Base-by-base conservation (phyloP, 2,113 vertebrate species). In the Chamaea fasciata region DNA sequence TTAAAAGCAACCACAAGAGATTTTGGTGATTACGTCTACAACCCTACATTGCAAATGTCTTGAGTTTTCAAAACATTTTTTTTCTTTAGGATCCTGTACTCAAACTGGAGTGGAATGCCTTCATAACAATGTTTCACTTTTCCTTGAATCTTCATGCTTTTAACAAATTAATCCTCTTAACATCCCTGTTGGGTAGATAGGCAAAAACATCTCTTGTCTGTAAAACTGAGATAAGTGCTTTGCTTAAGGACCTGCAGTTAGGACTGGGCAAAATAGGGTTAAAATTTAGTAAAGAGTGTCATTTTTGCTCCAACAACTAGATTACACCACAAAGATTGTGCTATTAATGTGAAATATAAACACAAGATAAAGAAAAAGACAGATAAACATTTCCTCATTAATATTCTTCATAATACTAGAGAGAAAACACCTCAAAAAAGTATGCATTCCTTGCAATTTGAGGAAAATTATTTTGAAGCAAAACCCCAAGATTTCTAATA, bases 91-190 rank as follows among this genome's bases (percentile, higher is more conserved):
- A 30, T 62, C 53, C n/a, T 79, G 24, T 49, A 59, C 17, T 75
- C 16, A 35, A 83, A 10, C 9, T 67, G 35, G 15, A 7, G 2
- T 77, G 2, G 6, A 83, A 89, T 10, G 49, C 28, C 76, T 78
- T 67, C 81, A 80, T 13, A 90, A 7, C 17, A 86, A 67, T 30
- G 22, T 6, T 88, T 86, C 49, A 8, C 33, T 92, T 93, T 81
- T 74, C 27, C 73, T 89, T 64, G 77, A 67, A 87, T 83, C 68
- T 93, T 83, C 47, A 78, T 50, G 79, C 60, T 80, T 86, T 95
- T 75, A 92, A 88, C 26, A 93, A 94, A 90, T 86, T 88, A 95
- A 93, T 96, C 73, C 76, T 95, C 87, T 91, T 94, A 95, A 86
- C 41, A 75, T 68, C 64, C 76, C 50, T 83, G 44, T 86, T 78